phyloP scores from a whole-genome alignment of 2,888 invertebrate species.

The Phlogophora meticulosa region DNA sequence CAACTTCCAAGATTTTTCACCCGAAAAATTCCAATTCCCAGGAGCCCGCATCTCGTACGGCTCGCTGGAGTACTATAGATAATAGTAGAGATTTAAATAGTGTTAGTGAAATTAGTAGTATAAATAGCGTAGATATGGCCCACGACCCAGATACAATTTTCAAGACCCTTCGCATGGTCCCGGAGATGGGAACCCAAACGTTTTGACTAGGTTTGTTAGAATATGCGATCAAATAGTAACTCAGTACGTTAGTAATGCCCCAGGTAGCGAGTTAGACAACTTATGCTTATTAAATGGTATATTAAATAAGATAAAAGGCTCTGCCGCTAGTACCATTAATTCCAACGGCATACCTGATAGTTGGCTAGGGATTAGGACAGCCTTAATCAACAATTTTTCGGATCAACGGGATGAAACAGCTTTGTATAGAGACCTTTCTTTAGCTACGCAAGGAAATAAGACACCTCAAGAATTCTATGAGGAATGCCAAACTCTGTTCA shows the following conservation, averaged over 20 bases:
- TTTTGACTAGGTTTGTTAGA: background rate
- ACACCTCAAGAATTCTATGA: background rate
- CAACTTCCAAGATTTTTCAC: constrained; percentile 2
- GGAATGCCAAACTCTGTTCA: constrained; percentile 2
- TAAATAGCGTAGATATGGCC: background rate
- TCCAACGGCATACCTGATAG: background rate
- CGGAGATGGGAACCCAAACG: too few relatives aligned
- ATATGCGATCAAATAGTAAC: constrained; percentile 2
- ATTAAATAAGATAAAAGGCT: background rate
- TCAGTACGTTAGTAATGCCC: background rate
- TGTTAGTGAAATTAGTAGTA: background rate
- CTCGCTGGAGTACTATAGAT: background rate
- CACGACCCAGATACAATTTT: background rate
- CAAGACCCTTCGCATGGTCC: background rate
- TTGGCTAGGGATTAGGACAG: constrained; percentile 1
- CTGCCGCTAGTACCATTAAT: background rate
- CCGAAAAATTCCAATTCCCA: background rate
- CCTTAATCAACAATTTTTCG: background rate
- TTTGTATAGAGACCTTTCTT: background rate
- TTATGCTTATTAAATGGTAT: background rate
- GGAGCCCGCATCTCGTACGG: background rate
- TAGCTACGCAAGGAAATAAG: background rate
- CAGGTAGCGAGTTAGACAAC: background rate
- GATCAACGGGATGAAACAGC: background rate
- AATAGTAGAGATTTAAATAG: constrained; percentile 2